Conservation (phyloP, 1,140 invertebrate species). For the Eueides isabella region DNA sequence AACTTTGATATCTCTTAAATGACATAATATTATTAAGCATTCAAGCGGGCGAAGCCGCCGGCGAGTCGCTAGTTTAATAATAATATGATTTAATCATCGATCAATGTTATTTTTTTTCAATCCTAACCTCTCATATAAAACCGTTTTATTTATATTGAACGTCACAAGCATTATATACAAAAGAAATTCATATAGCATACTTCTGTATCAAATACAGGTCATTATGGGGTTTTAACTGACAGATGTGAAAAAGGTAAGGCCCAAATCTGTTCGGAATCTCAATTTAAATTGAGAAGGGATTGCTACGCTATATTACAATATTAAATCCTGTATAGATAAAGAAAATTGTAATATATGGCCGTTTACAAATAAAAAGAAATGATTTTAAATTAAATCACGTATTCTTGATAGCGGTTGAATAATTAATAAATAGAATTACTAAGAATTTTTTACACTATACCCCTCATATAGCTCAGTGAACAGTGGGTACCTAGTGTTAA, state of each 20-base stretch:
- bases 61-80: too few species aligned
- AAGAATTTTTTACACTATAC: too few species aligned
- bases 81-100: too few species aligned
- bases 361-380: neutral
- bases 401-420: too few species aligned
- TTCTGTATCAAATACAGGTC: slow-evolving; percentile 29
- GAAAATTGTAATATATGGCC: slow-evolving; percentile 10
- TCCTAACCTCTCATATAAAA: neutral
- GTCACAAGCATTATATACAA: slow-evolving; percentile 16
- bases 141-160: neutral
- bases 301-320: slow-evolving; percentile 32
- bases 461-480: too few species aligned
- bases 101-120: too few species aligned
- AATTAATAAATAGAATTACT: too few species aligned
- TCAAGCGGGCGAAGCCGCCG: too few species aligned
- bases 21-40: too few species aligned
- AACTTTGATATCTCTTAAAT: too few species aligned
- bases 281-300: slow-evolving; percentile 41
- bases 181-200: slow-evolving; percentile 19
- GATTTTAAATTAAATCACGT: too few species aligned
- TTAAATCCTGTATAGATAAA: slow-evolving; percentile 31
- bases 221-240: slow-evolving; percentile 43
- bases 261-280: slow-evolving; percentile 43
- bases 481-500: too few species aligned
- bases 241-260: slow-evolving; percentile 39